Conservation (phyloP, 2,113 vertebrate genomes). For the Scartelaos histophorus region DNA sequence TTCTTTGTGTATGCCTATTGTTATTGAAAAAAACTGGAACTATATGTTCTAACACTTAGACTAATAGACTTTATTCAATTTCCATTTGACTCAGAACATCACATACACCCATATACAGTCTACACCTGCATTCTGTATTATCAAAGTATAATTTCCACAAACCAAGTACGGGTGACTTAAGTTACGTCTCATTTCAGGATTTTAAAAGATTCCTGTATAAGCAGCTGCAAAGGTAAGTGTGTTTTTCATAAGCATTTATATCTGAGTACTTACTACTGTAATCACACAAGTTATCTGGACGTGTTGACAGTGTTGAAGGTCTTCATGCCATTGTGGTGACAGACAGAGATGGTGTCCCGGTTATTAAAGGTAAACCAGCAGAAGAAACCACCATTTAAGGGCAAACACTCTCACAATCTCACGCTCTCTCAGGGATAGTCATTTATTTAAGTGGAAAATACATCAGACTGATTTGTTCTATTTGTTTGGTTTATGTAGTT, state of each 20-base stretch:
- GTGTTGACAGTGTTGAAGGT: constrained; percentile 84
- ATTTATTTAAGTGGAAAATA: neutral
- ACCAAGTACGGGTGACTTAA: neutral
- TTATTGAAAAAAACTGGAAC: too few relatives aligned
- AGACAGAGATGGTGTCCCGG: constrained; percentile 94
- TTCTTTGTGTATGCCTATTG: too few relatives aligned
- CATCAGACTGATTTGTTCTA: neutral
- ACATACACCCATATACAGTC: neutral
- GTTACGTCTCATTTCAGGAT: constrained; percentile 76
- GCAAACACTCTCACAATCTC: too few relatives aligned
- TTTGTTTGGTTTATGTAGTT: constrained; percentile 73
- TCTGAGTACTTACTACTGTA: neutral
- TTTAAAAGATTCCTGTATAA: constrained; percentile 93
- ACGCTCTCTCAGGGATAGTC: too few relatives aligned
- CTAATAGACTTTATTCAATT: too few relatives aligned
- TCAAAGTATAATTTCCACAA: neutral
- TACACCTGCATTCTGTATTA: neutral
- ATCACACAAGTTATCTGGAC: neutral
- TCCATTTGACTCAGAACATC: neutral
- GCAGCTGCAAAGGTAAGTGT: constrained; percentile 90
- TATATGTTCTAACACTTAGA: too few relatives aligned
- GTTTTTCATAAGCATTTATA: too few relatives aligned
- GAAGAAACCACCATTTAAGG: neutral
- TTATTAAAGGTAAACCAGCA: constrained; percentile 89
- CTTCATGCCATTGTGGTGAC: constrained; percentile 96